A percentile compares a stretch with the other conserved stretches of the same genome.
Conservation (phyloP, 2,888 invertebrate genomes). For the Philereme vetulata region DNA sequence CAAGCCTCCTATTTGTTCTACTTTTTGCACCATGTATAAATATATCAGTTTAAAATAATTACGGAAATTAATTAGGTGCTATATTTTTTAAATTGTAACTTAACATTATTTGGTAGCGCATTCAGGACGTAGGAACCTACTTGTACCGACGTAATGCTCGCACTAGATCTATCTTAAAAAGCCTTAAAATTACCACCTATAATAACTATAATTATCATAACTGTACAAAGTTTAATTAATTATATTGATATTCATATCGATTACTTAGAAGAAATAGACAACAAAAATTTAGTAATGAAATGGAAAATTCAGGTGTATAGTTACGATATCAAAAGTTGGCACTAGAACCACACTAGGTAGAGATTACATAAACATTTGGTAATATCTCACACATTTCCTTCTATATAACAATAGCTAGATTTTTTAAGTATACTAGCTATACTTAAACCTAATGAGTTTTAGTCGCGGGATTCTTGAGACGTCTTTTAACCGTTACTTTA, state of each 20-base stretch:
- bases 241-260: constrained; percentile 5
- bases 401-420: neutral
- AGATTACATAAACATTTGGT: constrained; percentile 19
- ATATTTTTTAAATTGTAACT: neutral
- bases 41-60: neutral
- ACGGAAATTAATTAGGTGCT: neutral
- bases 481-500: neutral
- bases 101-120: constrained; percentile 10
- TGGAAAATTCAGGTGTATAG: constrained; percentile 26
- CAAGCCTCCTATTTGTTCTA: too few species aligned
- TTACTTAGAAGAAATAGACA: constrained; percentile 21
- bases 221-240: constrained; percentile 22
- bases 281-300: constrained; percentile 22
- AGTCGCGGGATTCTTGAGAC: constrained; percentile 10
- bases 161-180: constrained; percentile 6
- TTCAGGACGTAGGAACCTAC: constrained; percentile 7
- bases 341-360: constrained; percentile 27
- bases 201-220: neutral
- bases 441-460: neutral
- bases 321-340: constrained; percentile 29
- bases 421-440: neutral
- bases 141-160: neutral
- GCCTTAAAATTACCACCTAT: constrained; percentile 9
- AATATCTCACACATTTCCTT: neutral
- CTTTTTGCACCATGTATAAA: too few species aligned